Conservation (phyloP, 2,113 vertebrate species). For the Xiphophorus couchianus region DNA sequence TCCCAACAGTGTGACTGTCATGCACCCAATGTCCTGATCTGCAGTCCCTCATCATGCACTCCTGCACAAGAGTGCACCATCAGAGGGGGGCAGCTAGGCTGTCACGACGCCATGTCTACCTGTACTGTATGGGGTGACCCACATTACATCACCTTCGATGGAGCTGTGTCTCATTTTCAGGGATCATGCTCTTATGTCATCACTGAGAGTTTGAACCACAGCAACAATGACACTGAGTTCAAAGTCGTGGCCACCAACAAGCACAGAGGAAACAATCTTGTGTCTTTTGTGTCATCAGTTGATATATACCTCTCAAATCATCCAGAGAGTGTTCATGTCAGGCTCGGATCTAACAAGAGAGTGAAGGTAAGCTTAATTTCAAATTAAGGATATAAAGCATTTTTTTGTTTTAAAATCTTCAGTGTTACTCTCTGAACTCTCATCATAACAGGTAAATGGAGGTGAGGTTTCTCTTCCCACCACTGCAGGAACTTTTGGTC, state of each 20-base stretch:
- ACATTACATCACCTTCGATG: conserved; percentile 83
- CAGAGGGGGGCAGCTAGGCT: conserved; percentile 53
- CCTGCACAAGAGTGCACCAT: conserved; percentile 61
- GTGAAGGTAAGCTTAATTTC: conserved; percentile 56
- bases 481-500: conserved; percentile 34
- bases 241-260: conserved; percentile 65
- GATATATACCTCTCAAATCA: conserved; percentile 64
- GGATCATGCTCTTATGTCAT: conserved; percentile 82
- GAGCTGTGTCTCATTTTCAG: conserved; percentile 77
- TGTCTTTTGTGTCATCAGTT: conserved; percentile 74
- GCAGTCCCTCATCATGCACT: conserved; percentile 47
- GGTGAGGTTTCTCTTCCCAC: conserved; percentile 31
- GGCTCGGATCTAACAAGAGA: conserved; percentile 58
- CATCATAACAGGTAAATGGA: conserved; percentile 62
- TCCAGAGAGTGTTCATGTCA: conserved; percentile 30
- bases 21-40: conserved; percentile 51
- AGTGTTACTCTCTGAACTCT: background rate
- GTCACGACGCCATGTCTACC: conserved; percentile 57
- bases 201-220: conserved; percentile 39
- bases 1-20: conserved; percentile 65
- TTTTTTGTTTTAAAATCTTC: background rate
- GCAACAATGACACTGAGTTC: conserved; percentile 50
- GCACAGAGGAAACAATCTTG: conserved; percentile 59
- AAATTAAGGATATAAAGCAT: background rate
- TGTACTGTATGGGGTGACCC: conserved; percentile 80